phyloP scores from a whole-genome alignment of 2,113 vertebrate species.

The Phyllopteryx taeniolatus region DNA sequence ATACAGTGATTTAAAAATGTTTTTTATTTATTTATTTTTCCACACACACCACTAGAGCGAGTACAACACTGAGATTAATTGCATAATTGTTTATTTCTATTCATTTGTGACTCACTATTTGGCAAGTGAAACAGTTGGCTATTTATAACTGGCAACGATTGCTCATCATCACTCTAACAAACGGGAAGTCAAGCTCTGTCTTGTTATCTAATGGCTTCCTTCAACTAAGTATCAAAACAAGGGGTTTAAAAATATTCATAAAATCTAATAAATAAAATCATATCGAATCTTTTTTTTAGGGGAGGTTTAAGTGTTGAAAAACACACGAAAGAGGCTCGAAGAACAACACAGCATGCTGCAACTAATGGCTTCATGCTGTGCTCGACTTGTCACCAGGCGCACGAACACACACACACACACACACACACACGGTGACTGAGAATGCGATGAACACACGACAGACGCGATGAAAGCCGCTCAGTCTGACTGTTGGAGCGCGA shows the following conservation, averaged over 20 bases:
- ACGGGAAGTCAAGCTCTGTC: background rate
- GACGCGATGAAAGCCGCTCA: constrained; percentile 23
- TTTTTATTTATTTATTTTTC: no score
- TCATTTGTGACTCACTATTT: background rate
- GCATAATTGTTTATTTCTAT: no score
- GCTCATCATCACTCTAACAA: background rate
- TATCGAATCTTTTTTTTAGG: background rate
- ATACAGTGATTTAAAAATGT: no score
- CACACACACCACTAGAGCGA: background rate
- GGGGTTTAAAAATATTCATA: constrained; percentile 7
- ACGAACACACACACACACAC: constrained; percentile 22
- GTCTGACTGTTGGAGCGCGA: constrained; percentile 48
- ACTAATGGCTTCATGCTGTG: constrained; percentile 38
- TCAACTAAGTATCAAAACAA: background rate
- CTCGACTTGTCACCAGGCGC: constrained; percentile 30
- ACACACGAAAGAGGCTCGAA: constrained; percentile 21
- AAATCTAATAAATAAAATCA: background rate
- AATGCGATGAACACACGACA: constrained; percentile 16
- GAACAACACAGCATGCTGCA: constrained; percentile 16
- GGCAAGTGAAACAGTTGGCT: background rate
- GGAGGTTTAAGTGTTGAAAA: constrained; percentile 6
- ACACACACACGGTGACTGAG: constrained; percentile 22
- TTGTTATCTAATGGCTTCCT: background rate
- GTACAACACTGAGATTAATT: no score
- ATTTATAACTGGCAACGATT: background rate